These are phyloP conservation scores for Dendrolimus houi DNA, from an alignment of 2,888 invertebrate genomes.

Conservation along the genomic window DNA sequence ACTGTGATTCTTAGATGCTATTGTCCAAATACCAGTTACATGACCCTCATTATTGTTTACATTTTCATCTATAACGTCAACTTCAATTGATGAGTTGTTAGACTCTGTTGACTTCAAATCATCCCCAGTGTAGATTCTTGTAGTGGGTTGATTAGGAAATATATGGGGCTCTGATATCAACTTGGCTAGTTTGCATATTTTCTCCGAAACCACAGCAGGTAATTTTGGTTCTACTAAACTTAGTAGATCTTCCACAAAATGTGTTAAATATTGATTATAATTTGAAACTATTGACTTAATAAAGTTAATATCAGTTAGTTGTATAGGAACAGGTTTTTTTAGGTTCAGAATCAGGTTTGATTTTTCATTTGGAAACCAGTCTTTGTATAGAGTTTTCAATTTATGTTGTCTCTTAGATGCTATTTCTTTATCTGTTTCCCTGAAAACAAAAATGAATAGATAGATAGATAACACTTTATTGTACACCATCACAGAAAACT, in stretches of 20 bases:
- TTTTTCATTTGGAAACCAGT: slow-evolving; percentile 59
- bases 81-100: slow-evolving; percentile 13
- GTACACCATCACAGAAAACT: too few species aligned
- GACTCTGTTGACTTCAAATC: slow-evolving; percentile 37
- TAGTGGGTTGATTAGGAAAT: slow-evolving; percentile 21
- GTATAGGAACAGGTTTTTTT: slow-evolving; percentile 41
- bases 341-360: slow-evolving; percentile 45
- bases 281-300: slow-evolving; percentile 51
- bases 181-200: slow-evolving; percentile 44
- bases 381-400: slow-evolving; percentile 40
- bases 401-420: slow-evolving; percentile 38
- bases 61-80: slow-evolving; percentile 10
- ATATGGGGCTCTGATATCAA: slow-evolving; percentile 47
- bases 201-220: slow-evolving; percentile 29
- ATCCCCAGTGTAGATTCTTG: slow-evolving; percentile 57
- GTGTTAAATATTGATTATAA: slow-evolving; percentile 52
- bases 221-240: slow-evolving; percentile 43
- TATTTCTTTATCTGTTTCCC: slow-evolving; percentile 22
- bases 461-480: too few species aligned
- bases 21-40: slow-evolving; percentile 42
- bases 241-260: slow-evolving; percentile 49
- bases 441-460: slow-evolving; percentile 23
- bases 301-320: slow-evolving; percentile 44
- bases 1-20: slow-evolving; percentile 32
- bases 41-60: slow-evolving; percentile 8